Evolutionary conservation across 2,113 vertebrate species (phyloP).

Genomic region (Nicator chloris): DNA sequence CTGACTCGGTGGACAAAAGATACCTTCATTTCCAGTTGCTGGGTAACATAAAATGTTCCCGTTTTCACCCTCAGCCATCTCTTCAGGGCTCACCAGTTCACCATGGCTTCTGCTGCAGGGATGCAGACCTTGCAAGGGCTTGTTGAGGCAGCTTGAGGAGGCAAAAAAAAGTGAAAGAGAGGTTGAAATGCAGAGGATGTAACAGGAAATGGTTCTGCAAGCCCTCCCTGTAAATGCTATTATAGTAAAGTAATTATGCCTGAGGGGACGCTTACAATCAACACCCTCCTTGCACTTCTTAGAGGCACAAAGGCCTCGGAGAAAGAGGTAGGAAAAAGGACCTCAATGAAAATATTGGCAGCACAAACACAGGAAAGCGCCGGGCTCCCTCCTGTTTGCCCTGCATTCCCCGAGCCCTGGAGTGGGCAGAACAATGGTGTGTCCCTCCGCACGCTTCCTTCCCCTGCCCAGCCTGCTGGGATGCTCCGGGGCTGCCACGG

Average conservation of each 20-base stretch:
- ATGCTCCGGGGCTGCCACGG: neutral
- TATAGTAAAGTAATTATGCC: neutral
- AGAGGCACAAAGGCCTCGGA: neutral
- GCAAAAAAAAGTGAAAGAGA: neutral
- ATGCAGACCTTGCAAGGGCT: neutral
- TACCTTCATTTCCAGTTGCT: neutral
- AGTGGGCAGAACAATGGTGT: neutral
- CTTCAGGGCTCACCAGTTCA: neutral
- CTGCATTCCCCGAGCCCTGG: neutral
- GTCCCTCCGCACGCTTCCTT: neutral
- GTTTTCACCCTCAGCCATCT: neutral
- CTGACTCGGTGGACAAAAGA: neutral
- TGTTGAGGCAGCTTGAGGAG: neutral
- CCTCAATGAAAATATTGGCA: neutral
- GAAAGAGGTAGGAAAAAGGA: neutral
- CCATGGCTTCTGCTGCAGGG: neutral
- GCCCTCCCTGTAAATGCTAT: neutral
- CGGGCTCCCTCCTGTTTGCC: neutral
- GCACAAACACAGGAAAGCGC: slow-evolving; percentile 54
- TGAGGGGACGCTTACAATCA: neutral
- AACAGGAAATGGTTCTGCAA: neutral
- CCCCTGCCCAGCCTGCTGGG: neutral
- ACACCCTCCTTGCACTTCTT: neutral
- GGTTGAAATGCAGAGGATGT: neutral
- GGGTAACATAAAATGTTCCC: neutral